phyloP scores from a whole-genome alignment of 2,113 vertebrate genomes.

The Pelusios castaneus region DNA sequence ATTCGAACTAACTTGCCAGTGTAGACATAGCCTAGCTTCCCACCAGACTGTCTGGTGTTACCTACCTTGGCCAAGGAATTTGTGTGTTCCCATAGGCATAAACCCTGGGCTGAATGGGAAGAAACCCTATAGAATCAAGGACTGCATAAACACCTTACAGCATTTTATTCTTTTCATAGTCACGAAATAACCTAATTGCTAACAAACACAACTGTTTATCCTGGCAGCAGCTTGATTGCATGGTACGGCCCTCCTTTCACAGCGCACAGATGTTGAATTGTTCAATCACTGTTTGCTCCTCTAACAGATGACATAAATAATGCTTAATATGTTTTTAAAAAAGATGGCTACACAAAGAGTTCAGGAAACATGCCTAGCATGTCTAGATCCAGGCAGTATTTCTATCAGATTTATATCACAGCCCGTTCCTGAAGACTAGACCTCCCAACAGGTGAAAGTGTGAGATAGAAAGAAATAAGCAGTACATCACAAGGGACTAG shows the following conservation, averaged over 20 bases:
- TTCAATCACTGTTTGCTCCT: background rate
- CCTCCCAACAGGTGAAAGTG: background rate
- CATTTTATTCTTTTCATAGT: background rate
- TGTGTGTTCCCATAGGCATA: background rate
- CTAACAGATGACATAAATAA: background rate
- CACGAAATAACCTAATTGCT: background rate
- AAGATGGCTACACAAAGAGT: background rate
- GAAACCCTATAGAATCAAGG: background rate
- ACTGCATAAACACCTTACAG: background rate
- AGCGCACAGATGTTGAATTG: background rate
- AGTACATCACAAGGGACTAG: background rate
- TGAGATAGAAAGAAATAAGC: slow-evolving; percentile 20
- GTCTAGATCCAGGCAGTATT: background rate
- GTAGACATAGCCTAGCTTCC: too few relatives aligned
- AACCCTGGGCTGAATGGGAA: background rate
- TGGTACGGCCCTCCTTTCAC: background rate
- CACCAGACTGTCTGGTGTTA: too few relatives aligned
- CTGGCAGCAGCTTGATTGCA: background rate
- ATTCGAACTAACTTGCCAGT: too few relatives aligned
- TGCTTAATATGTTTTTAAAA: background rate
- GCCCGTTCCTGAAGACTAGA: background rate
- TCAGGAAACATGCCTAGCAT: background rate
- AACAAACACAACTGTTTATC: background rate
- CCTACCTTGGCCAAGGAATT: too few relatives aligned
- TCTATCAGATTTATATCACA: background rate